Base-by-base conservation (phyloP, 1,140 invertebrate species). In the Platorchestia sp. region DNA sequence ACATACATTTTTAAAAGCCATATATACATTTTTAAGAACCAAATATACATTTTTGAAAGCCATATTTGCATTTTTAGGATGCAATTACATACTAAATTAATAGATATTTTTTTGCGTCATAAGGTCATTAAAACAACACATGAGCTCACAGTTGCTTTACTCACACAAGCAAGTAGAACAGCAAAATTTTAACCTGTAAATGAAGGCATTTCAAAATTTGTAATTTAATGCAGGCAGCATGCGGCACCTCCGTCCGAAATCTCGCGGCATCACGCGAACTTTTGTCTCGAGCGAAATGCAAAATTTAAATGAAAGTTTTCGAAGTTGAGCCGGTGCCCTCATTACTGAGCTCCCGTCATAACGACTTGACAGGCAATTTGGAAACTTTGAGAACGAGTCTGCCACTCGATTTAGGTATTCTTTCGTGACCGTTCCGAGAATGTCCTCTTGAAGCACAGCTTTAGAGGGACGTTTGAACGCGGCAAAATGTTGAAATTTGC, bases 301-400 rank as follows among this genome's bases (percentile, higher is more conserved):
- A 42, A 42, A 89, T 89, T 89, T 89, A 44, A 89, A 89, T 44
- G 10, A 89, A 89, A 89, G 87, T 89, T 89, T 36, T 89, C 41
- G 43, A 89, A 89, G 41, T 89, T 89, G 87, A 10, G 87, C 41
- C 86, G 7, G 41, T 89, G 59, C 87, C 43, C 87, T 89, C 87
- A 44, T 89, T 89, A 89, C 43, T 22, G 43, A 89, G 42, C 41
- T 89, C 87, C 27, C 87, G 27, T 89, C 87, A 89, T 41, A 89
- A 89, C 87, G 87, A 89, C 87, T 41, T 89, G 87, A 89, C 87
- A 89, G 87, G 87, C 87, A 89, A 89, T 89, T 89, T 89, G 43
- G 87, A 89, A 89, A 89, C 87, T 89, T 44, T 43, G 87, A n/a
- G 41, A 89, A 75, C 59, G 87, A 89, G 87, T 41, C 87, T 89